Evolutionary conservation across 2,113 vertebrate species (phyloP), one percentile per base, ranked within the genome.

Genomic region (Xenotilapia leptura): DNA sequence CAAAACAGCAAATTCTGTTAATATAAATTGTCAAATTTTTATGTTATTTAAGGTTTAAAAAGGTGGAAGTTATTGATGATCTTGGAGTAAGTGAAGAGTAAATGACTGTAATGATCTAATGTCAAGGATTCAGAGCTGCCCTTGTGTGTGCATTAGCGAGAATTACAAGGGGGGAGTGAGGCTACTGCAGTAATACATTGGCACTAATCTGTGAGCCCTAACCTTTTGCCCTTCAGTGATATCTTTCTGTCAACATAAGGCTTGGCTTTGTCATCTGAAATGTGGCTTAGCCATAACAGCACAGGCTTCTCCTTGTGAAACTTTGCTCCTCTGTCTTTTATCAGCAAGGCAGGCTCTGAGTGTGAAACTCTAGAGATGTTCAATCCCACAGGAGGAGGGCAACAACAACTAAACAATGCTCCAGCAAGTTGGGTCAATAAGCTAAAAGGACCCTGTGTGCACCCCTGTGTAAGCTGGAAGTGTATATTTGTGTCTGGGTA

Each of bases 171-270:
- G 15, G 36, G 80, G 19, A 65, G 60, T 93, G 75, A 70, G 91
- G 89, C 95, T 93, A 92, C 90, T 89, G 93, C 90, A 85, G 93
- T 87, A 90, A 92, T 90, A 70, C 62, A 62, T 68, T 68, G 65
- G 65, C 54, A 82, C 92, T 85, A 77, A 84, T 90, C 90, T 85
- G 36, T 51, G 23, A 92, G 80, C 56, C 62, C 70, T 89, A 83
- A 88, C 89, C 92, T 90, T 89, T 68, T 87, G 62, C 83, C 83
- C 90, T 82, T 87, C 54, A 86, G 31, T 54, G 79, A 81, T 79
- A 53, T 86, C 47, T 15, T 73, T 81, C 65, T 19, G 83, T 87
- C 83, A 90, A 81, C 84, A 82, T 83, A 33, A 77, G 80, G 85
- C 77, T 83, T 82, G 92, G 79, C 86, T 14, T 9, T 21, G 49